Base-by-base conservation (phyloP, 2,888 invertebrate genomes). In the Rutpela maculata region DNA sequence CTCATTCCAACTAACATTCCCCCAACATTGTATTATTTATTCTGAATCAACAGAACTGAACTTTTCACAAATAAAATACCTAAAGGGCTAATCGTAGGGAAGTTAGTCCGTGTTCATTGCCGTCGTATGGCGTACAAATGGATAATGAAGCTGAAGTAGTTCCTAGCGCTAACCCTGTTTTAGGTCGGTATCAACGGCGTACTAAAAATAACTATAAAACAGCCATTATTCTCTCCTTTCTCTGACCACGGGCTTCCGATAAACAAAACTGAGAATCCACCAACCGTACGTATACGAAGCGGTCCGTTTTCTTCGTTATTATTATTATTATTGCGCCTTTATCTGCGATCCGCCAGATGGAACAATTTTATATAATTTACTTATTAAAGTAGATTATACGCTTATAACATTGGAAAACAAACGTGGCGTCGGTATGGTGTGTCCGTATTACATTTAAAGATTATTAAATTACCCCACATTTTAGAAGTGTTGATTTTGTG, bases 131-230 rank as follows among this genome's bases (percentile, higher is more conserved):
- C 63, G 74, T 78, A 80, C 81, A 81, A 85, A 81, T 83, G 83
- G 84, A 83, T 85, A 85, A 85, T 85, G 84, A 85, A 80, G 73
- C 69, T 65, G 38, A 66, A 77, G 75, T 74, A 84, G 84, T 84
- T 83, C 79, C 83, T 79, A 80, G 81, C 78, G 78, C 79, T 77
- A 81, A 83, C 81, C 84, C 81, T 81, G 80, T 82, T 82, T 82
- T 77, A 84, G 83, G 81, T 81, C 77, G 76, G 81, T 83, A 85
- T 84, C 84, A 85, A 85, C 84, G 84, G 85, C 84, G 79, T 83
- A 85, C 83, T 86, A 85, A 85, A 86, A 85, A 81, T 83, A 83
- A 84, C 85, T 83, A 83, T 86, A 86, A 87, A 87, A 87, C 85
- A 83, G 81, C 84, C 83, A 83, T 87, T 86, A 86, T 84, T 84